A percentile compares a stretch with the other conserved stretches of the same genome.
Evolutionary conservation across 64 coral and sea anemone genomes (phyloP).

Genomic region (Porites lutea): DNA sequence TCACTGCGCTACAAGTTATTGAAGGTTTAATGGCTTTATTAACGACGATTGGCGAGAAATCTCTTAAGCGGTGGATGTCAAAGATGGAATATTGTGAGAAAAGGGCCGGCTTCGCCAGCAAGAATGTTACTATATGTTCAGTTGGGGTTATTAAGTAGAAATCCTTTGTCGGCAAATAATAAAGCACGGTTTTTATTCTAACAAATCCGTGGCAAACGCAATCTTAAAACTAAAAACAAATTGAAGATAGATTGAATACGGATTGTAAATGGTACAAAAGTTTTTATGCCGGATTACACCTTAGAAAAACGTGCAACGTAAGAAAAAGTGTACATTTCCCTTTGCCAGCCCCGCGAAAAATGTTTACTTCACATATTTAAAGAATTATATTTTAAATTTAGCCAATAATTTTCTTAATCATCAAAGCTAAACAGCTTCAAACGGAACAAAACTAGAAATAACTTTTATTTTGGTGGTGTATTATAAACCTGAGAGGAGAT

Average conservation of each 20-base stretch:
- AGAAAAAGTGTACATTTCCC: neutral
- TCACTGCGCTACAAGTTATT: conserved; percentile 5
- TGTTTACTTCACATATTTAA: neutral
- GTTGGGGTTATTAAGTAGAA: conserved; percentile 19
- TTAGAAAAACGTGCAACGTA: neutral
- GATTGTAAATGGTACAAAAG: neutral
- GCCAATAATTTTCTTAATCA: neutral
- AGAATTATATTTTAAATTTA: neutral
- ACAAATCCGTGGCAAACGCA: conserved; percentile 20
- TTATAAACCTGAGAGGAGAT: neutral
- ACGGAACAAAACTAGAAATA: neutral
- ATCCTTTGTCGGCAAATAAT: conserved; percentile 30
- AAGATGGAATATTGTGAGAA: conserved; percentile 16
- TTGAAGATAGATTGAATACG: neutral
- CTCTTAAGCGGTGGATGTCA: conserved; percentile 27
- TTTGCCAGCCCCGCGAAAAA: neutral
- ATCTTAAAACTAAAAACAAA: conserved; percentile 18
- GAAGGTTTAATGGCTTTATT: neutral
- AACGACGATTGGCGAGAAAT: neutral
- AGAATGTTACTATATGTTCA: conserved; percentile 32
- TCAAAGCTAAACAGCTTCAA: neutral
- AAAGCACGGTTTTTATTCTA: conserved; percentile 12
- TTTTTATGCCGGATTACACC: neutral
- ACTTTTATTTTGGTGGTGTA: neutral
- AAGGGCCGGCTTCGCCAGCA: neutral